Evolutionary conservation across 1,140 invertebrate genomes (phyloP).

Genomic region (Sminthurinus signatus): DNA sequence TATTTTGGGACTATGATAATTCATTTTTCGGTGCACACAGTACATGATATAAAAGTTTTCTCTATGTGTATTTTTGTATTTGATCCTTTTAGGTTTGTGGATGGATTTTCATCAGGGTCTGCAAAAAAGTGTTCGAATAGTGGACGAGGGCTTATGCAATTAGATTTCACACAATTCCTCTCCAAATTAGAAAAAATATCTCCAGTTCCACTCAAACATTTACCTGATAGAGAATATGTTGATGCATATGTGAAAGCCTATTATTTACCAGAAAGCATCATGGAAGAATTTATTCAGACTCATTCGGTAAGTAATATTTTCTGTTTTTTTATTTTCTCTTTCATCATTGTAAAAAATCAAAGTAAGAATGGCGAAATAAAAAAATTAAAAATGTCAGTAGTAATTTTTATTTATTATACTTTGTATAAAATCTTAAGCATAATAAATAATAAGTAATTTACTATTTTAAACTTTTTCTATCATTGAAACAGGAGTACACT

Average conservation of each 20-base stretch:
- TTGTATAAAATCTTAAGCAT: background rate
- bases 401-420: background rate
- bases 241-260: conserved; percentile 80
- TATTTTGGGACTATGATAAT: too few relatives aligned
- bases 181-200: conserved; percentile 84
- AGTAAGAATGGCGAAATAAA: too few relatives aligned
- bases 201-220: conserved; percentile 58
- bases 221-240: conserved; percentile 83
- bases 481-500: conserved; percentile 70
- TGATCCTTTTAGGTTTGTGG: too few relatives aligned
- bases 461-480: conserved; percentile 31
- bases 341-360: background rate
- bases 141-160: conserved; percentile 91
- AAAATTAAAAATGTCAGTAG: too few relatives aligned
- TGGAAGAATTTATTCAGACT: conserved; percentile 82
- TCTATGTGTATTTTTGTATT: conserved; percentile 34
- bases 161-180: conserved; percentile 93
- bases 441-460: too few relatives aligned
- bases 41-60: background rate
- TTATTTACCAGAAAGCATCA: conserved; percentile 65
- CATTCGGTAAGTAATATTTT: conserved; percentile 56
- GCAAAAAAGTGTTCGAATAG: conserved; percentile 93
- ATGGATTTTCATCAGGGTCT: conserved; percentile 79
- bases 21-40: too few relatives aligned
- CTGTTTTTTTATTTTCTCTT: conserved; percentile 10